phyloP scores from a whole-genome alignment of 1,140 invertebrate genomes.

The Centruroides vittatus region DNA sequence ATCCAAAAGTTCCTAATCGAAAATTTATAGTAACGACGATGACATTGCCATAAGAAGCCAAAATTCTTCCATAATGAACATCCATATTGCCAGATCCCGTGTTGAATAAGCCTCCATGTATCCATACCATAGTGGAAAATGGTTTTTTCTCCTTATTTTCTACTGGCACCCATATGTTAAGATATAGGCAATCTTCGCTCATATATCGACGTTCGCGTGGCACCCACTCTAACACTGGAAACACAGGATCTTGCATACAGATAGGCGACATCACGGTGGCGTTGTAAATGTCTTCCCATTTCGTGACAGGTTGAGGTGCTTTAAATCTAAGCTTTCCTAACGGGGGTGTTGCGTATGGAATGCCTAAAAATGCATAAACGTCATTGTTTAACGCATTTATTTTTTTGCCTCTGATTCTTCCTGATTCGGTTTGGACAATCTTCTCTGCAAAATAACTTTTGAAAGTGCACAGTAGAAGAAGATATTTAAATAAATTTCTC shows the following conservation, averaged over 20 bases:
- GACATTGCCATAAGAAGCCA: conserved; percentile 22
- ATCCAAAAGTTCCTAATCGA: conserved; percentile 20
- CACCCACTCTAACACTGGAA: conserved; percentile 2
- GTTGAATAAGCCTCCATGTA: conserved; percentile 21
- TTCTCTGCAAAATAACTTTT: too few species aligned
- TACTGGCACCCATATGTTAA: conserved; percentile 28
- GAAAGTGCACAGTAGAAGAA: too few species aligned
- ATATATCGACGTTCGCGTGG: neutral
- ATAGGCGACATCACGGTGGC: conserved; percentile 4
- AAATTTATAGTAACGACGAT: conserved; percentile 32
- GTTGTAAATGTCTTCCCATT: conserved; percentile 3
- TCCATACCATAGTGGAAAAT: conserved; percentile 20
- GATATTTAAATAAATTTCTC: too few species aligned
- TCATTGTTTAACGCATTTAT: conserved; percentile 3
- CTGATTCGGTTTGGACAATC: too few species aligned
- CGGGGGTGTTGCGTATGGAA: conserved; percentile 19
- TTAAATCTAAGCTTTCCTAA: conserved; percentile 10
- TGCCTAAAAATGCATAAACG: conserved; percentile 13
- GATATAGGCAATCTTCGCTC: conserved; percentile 30
- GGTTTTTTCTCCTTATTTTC: neutral
- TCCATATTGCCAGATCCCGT: conserved; percentile 29
- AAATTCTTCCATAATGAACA: conserved; percentile 31
- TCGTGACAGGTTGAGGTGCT: neutral
- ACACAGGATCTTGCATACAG: conserved; percentile 16
- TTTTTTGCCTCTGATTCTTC: neutral